Evolutionary conservation across 1,140 invertebrate genomes (phyloP).

Genomic region (Pygmarrhopalites habei): DNA sequence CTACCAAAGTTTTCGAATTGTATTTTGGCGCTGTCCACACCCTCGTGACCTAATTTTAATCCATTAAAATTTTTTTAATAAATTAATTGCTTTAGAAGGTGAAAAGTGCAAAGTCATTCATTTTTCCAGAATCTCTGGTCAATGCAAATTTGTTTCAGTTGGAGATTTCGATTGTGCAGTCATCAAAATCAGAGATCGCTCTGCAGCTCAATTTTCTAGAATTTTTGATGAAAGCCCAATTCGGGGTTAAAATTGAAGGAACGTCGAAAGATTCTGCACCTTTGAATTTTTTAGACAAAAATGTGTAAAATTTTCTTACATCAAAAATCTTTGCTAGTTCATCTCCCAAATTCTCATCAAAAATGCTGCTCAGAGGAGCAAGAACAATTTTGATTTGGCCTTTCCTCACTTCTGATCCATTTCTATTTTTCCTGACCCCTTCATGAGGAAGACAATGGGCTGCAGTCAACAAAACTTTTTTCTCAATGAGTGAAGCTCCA

Average conservation of each 20-base stretch:
- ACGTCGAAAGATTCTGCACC: too few species aligned
- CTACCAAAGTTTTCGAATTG: slow-evolving; percentile 7
- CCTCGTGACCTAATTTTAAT: not conserved
- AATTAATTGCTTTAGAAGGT: too few species aligned
- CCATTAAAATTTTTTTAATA: not conserved
- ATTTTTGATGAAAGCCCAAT: too few species aligned
- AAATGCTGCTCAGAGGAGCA: slow-evolving; percentile 19
- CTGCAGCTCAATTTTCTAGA: too few species aligned
- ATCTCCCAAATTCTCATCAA: slow-evolving; percentile 17
- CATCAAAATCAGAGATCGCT: too few species aligned
- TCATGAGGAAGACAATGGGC: slow-evolving; percentile 27
- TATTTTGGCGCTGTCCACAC: slow-evolving; percentile 17
- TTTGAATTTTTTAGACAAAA: too few species aligned
- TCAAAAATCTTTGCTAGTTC: slow-evolving; percentile 16
- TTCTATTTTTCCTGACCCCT: too few species aligned
- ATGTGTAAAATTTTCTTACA: slow-evolving; percentile 6
- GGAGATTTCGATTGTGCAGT: too few species aligned
- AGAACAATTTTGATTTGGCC: slow-evolving; percentile 15
- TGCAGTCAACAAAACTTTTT: slow-evolving; percentile 16
- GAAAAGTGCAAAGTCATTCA: too few species aligned
- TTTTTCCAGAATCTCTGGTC: not conserved
- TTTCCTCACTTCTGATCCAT: not conserved
- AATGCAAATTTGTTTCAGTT: not conserved
- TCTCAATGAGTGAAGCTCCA: slow-evolving; percentile 21
- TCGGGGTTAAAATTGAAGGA: too few species aligned